These are phyloP conservation scores for Clarias gariepinus DNA, from an alignment of 2,113 vertebrate species.

Conservation along the genomic window DNA sequence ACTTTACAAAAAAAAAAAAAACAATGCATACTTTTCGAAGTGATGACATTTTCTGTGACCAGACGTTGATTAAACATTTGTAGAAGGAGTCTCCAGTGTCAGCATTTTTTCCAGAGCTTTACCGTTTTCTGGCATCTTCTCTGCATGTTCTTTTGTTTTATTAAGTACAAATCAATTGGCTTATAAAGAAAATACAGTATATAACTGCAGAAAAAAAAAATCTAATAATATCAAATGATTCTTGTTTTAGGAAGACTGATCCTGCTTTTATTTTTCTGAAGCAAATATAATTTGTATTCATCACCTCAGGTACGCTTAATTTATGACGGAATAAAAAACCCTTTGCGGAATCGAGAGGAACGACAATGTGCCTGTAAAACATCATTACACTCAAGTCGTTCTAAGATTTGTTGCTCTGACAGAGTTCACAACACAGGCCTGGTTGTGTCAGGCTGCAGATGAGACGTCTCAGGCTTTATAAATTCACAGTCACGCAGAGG, in stretches of 20 bases:
- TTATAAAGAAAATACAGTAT: neutral
- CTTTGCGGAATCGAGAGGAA: constrained; percentile 24
- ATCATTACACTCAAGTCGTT: constrained; percentile 18
- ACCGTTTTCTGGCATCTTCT: neutral
- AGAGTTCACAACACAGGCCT: neutral
- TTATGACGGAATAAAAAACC: constrained; percentile 1
- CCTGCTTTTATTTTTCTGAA: neutral
- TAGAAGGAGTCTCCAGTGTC: neutral
- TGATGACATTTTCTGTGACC: neutral
- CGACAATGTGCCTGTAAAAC: constrained; percentile 6
- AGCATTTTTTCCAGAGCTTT: neutral
- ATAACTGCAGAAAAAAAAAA: neutral
- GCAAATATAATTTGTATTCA: neutral
- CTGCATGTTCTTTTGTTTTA: neutral
- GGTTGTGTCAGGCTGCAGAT: constrained; percentile 14
- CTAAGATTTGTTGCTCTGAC: neutral
- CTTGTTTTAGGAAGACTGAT: neutral
- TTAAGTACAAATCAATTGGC: neutral
- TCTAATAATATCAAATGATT: neutral
- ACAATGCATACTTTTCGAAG: neutral
- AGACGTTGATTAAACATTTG: neutral
- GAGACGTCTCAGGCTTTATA: constrained; percentile 27
- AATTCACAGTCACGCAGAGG: constrained; percentile 47
- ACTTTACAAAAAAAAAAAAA: too few species aligned
- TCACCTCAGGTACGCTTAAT: neutral